Percentiles rank a stretch among this genome's conserved stretches.
These are phyloP conservation scores for Venusia cambrica DNA, from an alignment of 2,888 invertebrate genomes.

Conservation along the genomic window DNA sequence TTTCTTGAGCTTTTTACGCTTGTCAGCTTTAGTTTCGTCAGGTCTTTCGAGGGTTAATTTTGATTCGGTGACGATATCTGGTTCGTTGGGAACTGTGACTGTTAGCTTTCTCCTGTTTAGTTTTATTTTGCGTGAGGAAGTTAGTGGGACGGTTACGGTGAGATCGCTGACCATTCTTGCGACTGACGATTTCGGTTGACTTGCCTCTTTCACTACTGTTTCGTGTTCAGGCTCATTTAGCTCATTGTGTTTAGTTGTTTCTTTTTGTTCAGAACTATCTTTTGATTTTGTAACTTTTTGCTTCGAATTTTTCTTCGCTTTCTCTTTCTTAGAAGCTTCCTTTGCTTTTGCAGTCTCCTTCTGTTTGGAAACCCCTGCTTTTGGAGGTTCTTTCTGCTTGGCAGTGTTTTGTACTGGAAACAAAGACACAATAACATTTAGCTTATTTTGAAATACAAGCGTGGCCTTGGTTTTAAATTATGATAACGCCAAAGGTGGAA, in stretches of 20 bases:
- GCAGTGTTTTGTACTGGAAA: not conserved
- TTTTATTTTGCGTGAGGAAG: constrained; percentile 59
- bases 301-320: constrained; percentile 13
- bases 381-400: not conserved
- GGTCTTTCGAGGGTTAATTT: constrained; percentile 6
- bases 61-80: constrained; percentile 2
- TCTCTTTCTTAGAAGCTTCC: not conserved
- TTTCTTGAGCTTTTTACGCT: constrained; percentile 44
- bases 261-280: constrained; percentile 3
- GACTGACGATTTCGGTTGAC: constrained; percentile 29
- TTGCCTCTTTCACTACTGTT: constrained; percentile 11
- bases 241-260: no score
- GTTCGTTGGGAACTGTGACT: constrained; percentile 20
- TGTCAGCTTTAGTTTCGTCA: constrained; percentile 10
- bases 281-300: constrained; percentile 2
- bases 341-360: constrained; percentile 1
- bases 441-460: no score
- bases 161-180: constrained; percentile 57
- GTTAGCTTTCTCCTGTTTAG: constrained; percentile 54
- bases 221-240: constrained; percentile 5
- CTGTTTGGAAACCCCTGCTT: no score
- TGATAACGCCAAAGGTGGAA: no score
- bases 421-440: no score
- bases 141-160: constrained; percentile 60
- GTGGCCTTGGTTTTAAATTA: no score